Conservation (phyloP, 2,113 vertebrate genomes). For the Myrmecophaga tridactyla region DNA sequence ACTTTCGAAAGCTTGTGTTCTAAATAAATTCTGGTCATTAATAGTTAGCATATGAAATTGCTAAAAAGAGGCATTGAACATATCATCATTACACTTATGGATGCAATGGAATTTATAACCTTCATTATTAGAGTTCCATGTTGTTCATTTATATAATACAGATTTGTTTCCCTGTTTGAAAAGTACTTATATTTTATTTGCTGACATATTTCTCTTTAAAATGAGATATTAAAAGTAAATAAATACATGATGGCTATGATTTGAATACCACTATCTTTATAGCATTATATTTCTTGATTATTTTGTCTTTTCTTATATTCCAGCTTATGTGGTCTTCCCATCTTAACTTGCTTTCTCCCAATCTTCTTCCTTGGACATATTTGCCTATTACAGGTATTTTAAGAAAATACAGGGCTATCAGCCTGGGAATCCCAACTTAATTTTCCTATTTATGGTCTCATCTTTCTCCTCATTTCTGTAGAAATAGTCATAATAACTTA, state of each 20-base stretch:
- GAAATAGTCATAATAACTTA: not conserved
- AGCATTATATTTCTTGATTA: not conserved
- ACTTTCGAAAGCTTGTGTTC: not conserved
- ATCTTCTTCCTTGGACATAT: not conserved
- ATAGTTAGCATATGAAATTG: not conserved
- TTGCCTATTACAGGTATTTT: not conserved
- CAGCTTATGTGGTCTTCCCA: not conserved
- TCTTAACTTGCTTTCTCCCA: not conserved
- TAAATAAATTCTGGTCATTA: not conserved
- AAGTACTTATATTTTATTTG: not conserved
- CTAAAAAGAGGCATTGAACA: not conserved
- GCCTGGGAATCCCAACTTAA: not conserved
- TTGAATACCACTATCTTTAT: not conserved
- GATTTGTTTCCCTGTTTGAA: not conserved
- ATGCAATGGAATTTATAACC: not conserved
- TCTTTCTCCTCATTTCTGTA: not conserved
- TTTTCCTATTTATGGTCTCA: not conserved
- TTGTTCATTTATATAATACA: not conserved
- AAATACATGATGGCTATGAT: not conserved
- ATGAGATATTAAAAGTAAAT: not conserved
- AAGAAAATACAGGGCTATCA: not conserved
- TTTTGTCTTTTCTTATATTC: not conserved
- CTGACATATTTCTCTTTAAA: not conserved
- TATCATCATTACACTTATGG: not conserved
- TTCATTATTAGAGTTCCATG: not conserved